phyloP scores from a whole-genome alignment of 2,113 vertebrate genomes.

The Psephotus haematonotus region DNA sequence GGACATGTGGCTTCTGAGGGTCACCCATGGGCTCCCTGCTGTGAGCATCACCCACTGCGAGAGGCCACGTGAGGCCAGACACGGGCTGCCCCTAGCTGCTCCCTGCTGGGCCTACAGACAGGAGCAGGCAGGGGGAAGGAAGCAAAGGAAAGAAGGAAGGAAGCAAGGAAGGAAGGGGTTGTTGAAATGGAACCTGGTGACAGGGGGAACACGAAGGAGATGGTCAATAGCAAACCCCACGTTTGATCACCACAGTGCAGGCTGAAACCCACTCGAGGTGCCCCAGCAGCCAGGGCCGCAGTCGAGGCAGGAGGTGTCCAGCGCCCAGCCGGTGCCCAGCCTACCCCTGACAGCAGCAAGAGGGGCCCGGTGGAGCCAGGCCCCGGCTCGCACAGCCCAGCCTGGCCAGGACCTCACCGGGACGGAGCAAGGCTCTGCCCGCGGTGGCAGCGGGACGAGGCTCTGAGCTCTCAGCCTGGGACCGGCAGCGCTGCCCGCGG shows the following conservation, averaged over 20 bases:
- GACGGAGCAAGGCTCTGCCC: not conserved
- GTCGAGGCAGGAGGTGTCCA: accelerated
- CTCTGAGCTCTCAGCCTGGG: not conserved
- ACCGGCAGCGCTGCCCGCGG: not conserved
- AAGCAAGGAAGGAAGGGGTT: not conserved
- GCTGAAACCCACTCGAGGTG: not conserved
- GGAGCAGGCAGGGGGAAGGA: not conserved
- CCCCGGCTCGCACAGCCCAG: not conserved
- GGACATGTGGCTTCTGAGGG: not conserved
- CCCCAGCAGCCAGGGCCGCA: no score
- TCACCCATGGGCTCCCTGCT: not conserved
- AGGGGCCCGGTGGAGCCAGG: not conserved
- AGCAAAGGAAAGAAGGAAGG: not conserved
- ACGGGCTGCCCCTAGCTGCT: not conserved
- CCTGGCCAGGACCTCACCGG: not conserved
- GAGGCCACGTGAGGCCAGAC: not conserved
- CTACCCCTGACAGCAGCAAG: not conserved
- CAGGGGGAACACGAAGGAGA: not conserved
- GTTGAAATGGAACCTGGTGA: not conserved
- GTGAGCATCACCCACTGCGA: accelerated
- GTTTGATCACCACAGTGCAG: accelerated
- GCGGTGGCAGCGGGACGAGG: not conserved
- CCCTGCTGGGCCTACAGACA: not conserved
- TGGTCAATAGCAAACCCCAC: not conserved
- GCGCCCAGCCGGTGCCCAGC: not conserved